phyloP scores from a whole-genome alignment of 2,888 invertebrate genomes.

The Caradrina kadenii region DNA sequence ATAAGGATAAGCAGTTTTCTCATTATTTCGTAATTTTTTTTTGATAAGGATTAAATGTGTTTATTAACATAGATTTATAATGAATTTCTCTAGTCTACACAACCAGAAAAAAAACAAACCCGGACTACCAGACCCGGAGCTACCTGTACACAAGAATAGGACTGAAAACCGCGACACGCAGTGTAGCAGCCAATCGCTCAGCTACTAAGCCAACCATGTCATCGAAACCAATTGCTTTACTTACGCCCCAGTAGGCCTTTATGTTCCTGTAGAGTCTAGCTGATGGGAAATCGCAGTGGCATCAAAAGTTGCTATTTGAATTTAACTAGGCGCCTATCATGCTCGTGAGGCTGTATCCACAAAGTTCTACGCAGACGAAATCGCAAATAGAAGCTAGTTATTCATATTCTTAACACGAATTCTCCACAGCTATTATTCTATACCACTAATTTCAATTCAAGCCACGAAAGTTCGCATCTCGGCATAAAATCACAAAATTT shows the following conservation, averaged over 20 bases:
- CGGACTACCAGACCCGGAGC: no score
- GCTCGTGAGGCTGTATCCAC: background rate
- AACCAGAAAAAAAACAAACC: background rate
- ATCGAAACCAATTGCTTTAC: no score
- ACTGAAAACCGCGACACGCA: no score
- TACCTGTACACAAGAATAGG: no score
- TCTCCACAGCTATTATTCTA: conserved; percentile 4
- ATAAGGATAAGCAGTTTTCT: background rate
- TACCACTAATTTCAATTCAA: conserved; percentile 17
- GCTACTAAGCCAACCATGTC: no score
- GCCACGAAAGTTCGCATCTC: conserved; percentile 33
- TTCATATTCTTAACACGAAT: background rate
- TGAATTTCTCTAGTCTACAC: background rate
- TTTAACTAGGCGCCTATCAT: background rate
- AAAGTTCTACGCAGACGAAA: no score
- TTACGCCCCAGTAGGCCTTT: no score
- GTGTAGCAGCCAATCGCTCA: no score
- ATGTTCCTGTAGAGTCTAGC: no score
- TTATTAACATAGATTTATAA: background rate
- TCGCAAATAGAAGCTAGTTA: no score
- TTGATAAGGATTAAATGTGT: background rate
- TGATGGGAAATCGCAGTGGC: background rate
- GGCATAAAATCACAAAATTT: background rate
- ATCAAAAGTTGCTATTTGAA: background rate
- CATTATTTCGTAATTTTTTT: background rate